Evolutionary conservation across 1,140 invertebrate species (phyloP), one percentile per base, ranked within the genome.

Genomic region (Drosophila sucinea): DNA sequence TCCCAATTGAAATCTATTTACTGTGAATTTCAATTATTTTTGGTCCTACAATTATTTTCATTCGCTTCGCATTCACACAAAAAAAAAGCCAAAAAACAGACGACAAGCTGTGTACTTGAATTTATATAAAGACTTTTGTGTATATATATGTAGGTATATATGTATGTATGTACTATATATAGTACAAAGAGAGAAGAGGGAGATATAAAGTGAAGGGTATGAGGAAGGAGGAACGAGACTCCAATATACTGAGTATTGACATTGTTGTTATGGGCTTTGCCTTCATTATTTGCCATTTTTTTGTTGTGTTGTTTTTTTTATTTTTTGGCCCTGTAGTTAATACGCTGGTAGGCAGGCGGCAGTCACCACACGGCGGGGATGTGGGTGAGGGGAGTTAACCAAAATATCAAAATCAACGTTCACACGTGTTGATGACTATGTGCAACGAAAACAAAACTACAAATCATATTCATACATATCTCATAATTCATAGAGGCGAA

Each of bases 1-100:
- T 27, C 8, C 23, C 23, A 51, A 51, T 51, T 27, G 23, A 51
- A 51, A 27, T 51, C 27, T 47, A 47, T 47, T 47, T 51, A 51
- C 44, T 51, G 44, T 51, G 44, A 51, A 51, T 51, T 51, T 51
- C 44, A 51, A 51, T 51, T 51, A 51, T 51, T 51, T 51, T 51
- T 51, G 44, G 44, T 51, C 44, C 44, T 51, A 51, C 44, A 51
- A 51, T 51, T 51, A 51, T 51, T 51, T 51, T 51, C 44, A 51
- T 51, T 51, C 25, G 44, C 44, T 27, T 51, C 25, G 44, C 44
- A 47, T 47, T 47, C 17, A 23, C 44, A 17, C 23, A 47, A 47
- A 47, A 47, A 47, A 47, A 47, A 47, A 47, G 5, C 3, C 4
- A 25, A 51, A 27, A 7, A 51, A 51, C 44, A 41, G 40, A 41